phyloP scores from a whole-genome alignment of 2,113 vertebrate genomes.

The Neotoma lepida region DNA sequence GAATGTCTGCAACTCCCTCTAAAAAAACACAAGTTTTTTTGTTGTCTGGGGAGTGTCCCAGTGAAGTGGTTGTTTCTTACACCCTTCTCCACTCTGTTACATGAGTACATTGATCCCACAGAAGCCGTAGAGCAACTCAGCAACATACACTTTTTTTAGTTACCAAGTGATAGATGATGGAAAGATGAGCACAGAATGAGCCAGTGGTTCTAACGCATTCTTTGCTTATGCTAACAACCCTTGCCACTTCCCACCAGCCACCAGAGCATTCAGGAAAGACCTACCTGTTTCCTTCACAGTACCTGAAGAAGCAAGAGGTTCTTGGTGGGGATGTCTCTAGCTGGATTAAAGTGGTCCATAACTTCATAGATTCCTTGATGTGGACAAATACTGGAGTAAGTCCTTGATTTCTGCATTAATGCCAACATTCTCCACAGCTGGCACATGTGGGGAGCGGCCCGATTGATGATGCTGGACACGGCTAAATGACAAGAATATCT shows the following conservation, averaged over 20 bases:
- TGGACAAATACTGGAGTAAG: not conserved
- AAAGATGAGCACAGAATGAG: not conserved
- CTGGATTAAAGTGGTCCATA: not conserved
- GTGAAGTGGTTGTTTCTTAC: not conserved
- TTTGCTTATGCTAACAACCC: not conserved
- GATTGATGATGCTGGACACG: not conserved
- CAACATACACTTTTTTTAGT: not conserved
- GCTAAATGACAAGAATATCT: not conserved
- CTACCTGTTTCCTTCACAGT: not conserved
- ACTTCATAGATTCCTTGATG: not conserved
- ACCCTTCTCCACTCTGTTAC: not conserved
- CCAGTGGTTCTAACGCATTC: not conserved
- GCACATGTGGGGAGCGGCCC: not conserved
- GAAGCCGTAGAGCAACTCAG: not conserved
- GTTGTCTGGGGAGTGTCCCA: not conserved
- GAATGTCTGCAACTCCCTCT: conserved; percentile 24
- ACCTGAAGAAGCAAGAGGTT: not conserved
- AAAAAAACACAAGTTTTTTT: not conserved
- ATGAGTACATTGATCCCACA: not conserved
- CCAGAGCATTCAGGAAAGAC: not conserved
- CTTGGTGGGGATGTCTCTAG: not conserved
- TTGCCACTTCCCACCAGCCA: not conserved
- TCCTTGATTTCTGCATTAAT: conserved; percentile 5
- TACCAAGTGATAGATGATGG: not conserved
- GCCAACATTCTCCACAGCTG: not conserved